Evolutionary conservation across 2,888 invertebrate genomes (phyloP).

Genomic region (Dorcus parallelipipedus): DNA sequence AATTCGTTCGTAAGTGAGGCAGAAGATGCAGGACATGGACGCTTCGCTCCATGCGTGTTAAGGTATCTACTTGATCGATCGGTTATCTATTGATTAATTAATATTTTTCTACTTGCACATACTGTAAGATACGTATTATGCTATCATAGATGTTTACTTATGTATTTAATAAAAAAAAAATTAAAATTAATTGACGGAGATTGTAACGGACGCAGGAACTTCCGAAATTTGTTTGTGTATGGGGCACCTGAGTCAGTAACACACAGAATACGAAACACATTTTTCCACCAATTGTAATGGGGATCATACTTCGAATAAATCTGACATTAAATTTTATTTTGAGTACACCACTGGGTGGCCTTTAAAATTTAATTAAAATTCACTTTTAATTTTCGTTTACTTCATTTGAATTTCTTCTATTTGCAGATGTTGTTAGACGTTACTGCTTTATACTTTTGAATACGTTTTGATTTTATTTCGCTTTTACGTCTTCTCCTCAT

Average conservation of each 20-base stretch:
- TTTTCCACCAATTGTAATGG: no score
- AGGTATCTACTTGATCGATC: constrained; percentile 14
- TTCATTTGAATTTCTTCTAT: no score
- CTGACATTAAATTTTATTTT: no score
- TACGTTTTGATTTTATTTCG: no score
- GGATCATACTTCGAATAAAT: no score
- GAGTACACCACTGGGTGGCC: no score
- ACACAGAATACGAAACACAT: no score
- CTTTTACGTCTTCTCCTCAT: no score
- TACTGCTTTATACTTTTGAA: no score
- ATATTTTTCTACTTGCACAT: constrained; percentile 52
- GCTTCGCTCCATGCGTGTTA: constrained; percentile 14
- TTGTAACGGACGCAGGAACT: constrained; percentile 29
- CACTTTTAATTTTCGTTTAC: no score
- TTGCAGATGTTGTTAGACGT: no score
- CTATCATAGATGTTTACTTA: constrained; percentile 35
- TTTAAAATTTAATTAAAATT: no score
- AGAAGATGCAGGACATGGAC: constrained; percentile 9
- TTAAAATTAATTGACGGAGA: constrained; percentile 3
- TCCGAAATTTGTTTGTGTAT: constrained; percentile 11
- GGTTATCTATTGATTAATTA: constrained; percentile 36
- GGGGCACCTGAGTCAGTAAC: background rate
- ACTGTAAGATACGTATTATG: constrained; percentile 42
- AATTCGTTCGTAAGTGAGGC: constrained; percentile 15
- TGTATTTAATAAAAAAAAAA: constrained; percentile 13